A percentile compares a stretch with the other conserved stretches of the same genome.
These are phyloP conservation scores for Trididemnum miniatum DNA, from an alignment of 23 tunicate genomes.

Conservation along the genomic window DNA sequence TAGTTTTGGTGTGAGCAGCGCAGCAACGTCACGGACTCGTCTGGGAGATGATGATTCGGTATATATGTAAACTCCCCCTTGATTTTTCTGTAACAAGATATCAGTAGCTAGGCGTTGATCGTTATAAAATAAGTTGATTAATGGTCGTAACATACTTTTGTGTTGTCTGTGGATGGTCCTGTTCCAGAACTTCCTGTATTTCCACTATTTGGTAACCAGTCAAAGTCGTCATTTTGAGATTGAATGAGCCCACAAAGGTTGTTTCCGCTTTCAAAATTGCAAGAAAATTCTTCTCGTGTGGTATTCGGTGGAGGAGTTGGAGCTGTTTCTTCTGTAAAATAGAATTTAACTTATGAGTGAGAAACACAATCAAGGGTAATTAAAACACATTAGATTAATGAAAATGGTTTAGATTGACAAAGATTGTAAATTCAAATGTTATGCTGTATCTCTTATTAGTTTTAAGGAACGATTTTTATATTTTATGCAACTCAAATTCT, in stretches of 20 bases:
- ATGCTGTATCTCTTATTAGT: no score
- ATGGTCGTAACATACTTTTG: conserved; percentile 73
- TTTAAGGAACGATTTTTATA: no score
- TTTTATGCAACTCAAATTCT: conserved; percentile 6
- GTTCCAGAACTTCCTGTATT: conserved; percentile 77
- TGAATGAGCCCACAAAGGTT: conserved; percentile 48
- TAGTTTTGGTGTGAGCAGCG: conserved; percentile 56
- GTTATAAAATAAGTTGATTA: no score
- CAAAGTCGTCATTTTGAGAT: conserved; percentile 60
- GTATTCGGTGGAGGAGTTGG: not conserved
- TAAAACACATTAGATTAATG: no score
- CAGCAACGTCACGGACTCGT: conserved; percentile 44
- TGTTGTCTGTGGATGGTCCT: conserved; percentile 76
- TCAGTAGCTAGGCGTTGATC: no score
- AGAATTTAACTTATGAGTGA: no score
- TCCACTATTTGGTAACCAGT: conserved; percentile 74
- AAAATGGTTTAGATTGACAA: no score
- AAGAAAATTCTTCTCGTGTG: conserved; percentile 19
- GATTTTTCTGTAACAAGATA: conserved; percentile 53
- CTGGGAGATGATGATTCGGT: conserved; percentile 86
- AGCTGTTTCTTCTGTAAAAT: not conserved
- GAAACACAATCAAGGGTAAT: no score
- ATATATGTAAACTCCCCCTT: conserved; percentile 73
- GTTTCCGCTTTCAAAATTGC: conserved; percentile 55
- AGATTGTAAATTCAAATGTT: no score